Conservation (phyloP, 2,888 invertebrate genomes). For the Machimus atricapillus region DNA sequence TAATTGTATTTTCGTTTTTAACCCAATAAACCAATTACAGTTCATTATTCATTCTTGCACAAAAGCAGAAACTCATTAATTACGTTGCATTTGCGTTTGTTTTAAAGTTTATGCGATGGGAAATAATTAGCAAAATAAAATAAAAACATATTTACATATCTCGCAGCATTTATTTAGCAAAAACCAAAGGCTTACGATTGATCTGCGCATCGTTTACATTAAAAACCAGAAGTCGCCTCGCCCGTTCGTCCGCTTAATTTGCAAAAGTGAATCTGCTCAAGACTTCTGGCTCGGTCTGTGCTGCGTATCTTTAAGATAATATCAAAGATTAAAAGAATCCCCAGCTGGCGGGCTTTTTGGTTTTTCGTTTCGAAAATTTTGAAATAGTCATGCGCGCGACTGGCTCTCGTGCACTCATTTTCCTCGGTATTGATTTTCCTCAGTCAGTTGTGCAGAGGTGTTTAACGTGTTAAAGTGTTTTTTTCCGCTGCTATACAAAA, state of each 20-base stretch:
- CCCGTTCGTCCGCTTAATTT: background rate
- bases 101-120: background rate
- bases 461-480: background rate
- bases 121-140: background rate
- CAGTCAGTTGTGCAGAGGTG: background rate
- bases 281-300: background rate
- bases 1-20: background rate
- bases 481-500: background rate
- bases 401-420: background rate
- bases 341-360: background rate
- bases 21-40: background rate
- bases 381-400: constrained; percentile 7
- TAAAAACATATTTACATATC: background rate
- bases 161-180: background rate
- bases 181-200: background rate
- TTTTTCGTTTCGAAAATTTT: background rate
- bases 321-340: background rate
- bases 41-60: background rate
- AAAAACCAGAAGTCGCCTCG: background rate
- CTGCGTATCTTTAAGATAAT: background rate
- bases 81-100: background rate
- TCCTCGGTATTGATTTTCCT: background rate
- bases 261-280: background rate
- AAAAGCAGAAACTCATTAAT: background rate
- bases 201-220: background rate